These are phyloP conservation scores for Perizoma affinitatum DNA, from an alignment of 2,888 invertebrate species.

Conservation along the genomic window DNA sequence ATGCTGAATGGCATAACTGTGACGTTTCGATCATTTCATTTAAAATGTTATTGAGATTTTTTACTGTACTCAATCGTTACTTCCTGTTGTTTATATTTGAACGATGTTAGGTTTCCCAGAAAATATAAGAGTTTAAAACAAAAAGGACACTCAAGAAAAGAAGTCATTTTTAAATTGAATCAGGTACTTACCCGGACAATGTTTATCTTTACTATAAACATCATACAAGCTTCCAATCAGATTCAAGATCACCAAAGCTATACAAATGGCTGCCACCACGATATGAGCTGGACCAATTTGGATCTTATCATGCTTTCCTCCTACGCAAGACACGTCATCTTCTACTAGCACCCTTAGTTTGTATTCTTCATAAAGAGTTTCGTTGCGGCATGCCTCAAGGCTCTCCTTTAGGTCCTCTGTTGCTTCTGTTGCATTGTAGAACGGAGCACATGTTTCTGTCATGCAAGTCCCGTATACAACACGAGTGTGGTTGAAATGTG, in stretches of 20 bases:
- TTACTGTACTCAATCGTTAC: no score
- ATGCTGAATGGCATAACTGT: no score
- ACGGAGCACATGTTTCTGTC: slow-evolving; percentile 8
- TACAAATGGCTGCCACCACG: slow-evolving; percentile 2
- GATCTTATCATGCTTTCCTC: not conserved
- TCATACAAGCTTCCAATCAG: slow-evolving; percentile 14
- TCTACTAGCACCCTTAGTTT: slow-evolving; percentile 13
- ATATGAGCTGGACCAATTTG: slow-evolving; percentile 3
- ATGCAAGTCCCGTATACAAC: slow-evolving; percentile 19
- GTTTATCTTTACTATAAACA: not conserved
- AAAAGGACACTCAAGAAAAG: no score
- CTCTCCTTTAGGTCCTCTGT: not conserved
- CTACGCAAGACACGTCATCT: slow-evolving; percentile 8
- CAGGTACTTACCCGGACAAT: not conserved
- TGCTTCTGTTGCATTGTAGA: slow-evolving; percentile 4
- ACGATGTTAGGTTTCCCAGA: no score
- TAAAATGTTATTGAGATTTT: no score
- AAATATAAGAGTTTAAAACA: no score
- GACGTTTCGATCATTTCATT: no score
- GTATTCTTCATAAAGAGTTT: slow-evolving; percentile 13
- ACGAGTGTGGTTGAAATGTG: slow-evolving; percentile 23
- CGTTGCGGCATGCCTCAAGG: slow-evolving; percentile 22
- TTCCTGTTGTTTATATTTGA: no score
- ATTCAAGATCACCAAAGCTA: slow-evolving; percentile 13
- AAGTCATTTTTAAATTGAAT: not conserved